A percentile compares a stretch with the other conserved stretches of the same genome.
These are phyloP conservation scores for Cavia porcellus DNA, from an alignment of 2,113 vertebrate species.

Conservation along the genomic window DNA sequence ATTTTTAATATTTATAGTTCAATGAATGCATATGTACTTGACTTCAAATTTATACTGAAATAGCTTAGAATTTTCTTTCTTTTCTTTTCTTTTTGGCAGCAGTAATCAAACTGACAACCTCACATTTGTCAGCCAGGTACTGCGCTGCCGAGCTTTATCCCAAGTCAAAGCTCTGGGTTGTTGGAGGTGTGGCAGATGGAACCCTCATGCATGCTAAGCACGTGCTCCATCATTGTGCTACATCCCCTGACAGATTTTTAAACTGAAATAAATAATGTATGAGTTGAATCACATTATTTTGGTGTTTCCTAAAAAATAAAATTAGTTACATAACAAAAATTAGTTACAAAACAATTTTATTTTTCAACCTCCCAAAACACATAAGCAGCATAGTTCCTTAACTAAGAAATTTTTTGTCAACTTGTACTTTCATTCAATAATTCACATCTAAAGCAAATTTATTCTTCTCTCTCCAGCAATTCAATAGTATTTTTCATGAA, in stretches of 20 bases:
- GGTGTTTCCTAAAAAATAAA: neutral
- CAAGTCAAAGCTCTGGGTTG: no score
- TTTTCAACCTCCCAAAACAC: neutral
- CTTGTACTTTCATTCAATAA: neutral
- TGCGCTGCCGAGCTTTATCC: no score
- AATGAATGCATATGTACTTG: neutral
- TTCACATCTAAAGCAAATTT: constrained; percentile 46
- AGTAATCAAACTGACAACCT: no score
- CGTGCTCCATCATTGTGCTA: no score
- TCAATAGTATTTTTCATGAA: neutral
- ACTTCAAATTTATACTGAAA: neutral
- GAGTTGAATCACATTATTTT: neutral
- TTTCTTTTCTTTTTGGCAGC: no score
- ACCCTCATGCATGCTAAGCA: no score
- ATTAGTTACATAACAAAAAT: neutral
- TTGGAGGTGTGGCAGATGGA: no score
- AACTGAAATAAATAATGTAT: neutral
- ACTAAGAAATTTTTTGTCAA: neutral
- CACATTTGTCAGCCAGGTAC: no score
- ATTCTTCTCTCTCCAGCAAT: neutral
- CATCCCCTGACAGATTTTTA: neutral
- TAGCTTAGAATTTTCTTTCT: neutral
- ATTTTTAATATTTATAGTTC: neutral
- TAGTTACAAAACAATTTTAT: neutral
- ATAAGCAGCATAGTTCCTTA: neutral